phyloP scores from a whole-genome alignment of 37 sponge, comb jelly and placozoan species.

The Dysidea cf. avara region DNA sequence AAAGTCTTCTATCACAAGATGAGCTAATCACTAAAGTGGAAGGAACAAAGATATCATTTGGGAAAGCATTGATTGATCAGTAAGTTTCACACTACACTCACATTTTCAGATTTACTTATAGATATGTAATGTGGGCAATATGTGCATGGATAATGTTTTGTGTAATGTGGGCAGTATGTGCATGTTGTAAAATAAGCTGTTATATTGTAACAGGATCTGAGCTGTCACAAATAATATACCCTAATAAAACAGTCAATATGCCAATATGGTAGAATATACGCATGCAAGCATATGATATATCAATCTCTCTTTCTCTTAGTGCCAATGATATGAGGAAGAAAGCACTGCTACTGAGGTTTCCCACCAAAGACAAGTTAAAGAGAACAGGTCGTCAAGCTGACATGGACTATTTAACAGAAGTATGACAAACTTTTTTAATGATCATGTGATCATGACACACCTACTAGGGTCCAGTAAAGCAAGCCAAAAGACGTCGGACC shows the following conservation, averaged over 20 bases:
- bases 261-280: no score
- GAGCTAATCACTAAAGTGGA: constrained; percentile 91
- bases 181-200: no score
- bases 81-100: constrained; percentile 28
- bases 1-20: constrained; percentile 34
- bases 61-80: constrained; percentile 45
- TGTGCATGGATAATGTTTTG: no score
- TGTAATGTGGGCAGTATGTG: no score
- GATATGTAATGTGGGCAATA: background rate
- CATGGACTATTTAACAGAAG: background rate
- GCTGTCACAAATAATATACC: background rate
- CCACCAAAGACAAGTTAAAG: constrained; percentile 41
- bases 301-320: constrained; percentile 8
- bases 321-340: constrained; percentile 69
- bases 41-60: constrained; percentile 86
- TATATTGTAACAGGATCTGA: background rate
- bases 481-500: constrained; percentile 57
- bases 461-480: constrained; percentile 30
- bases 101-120: background rate
- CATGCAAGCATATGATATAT: no score
- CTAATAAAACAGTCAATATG: no score
- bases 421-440: background rate
- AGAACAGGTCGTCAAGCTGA: background rate
- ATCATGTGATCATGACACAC: background rate
- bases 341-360: constrained; percentile 76